Conservation (phyloP, 1,140 invertebrate genomes). For the Caenorhabditis latens region DNA sequence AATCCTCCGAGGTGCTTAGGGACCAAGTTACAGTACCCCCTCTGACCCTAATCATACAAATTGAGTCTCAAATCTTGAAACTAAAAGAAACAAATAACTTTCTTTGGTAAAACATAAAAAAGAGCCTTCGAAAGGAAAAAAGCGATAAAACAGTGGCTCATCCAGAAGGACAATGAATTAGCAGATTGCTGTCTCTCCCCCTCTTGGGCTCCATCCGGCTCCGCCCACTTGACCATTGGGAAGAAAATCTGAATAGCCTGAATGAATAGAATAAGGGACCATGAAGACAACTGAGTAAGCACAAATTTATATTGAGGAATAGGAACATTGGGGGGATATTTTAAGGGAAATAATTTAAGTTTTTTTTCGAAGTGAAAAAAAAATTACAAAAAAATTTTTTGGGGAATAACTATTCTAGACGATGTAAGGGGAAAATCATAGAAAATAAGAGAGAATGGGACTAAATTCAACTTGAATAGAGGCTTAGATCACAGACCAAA, state of each 20-base stretch:
- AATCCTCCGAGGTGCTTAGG: too few species aligned
- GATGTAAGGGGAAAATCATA: too few species aligned
- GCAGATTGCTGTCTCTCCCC: conserved; percentile 32
- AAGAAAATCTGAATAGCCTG: neutral
- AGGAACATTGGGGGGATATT: too few species aligned
- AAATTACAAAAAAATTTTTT: neutral
- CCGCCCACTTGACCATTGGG: neutral
- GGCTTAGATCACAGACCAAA: too few species aligned
- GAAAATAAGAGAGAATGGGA: too few species aligned
- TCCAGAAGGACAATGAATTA: conserved; percentile 36
- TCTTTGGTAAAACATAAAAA: too few species aligned
- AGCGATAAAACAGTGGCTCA: neutral
- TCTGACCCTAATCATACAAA: neutral
- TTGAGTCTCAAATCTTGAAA: neutral
- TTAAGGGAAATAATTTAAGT: conserved; percentile 8
- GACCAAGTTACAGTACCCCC: neutral
- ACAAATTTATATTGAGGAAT: neutral
- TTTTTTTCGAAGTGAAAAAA: too few species aligned
- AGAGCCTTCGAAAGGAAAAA: neutral
- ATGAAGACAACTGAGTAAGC: neutral
- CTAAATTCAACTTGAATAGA: too few species aligned
- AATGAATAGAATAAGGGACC: too few species aligned
- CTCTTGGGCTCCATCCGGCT: neutral
- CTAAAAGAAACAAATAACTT: neutral
- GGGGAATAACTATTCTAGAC: too few species aligned